Evolutionary conservation across 1,140 invertebrate genomes (phyloP), one percentile per base, ranked within the genome.

Genomic region (Eufriesea mexicana): DNA sequence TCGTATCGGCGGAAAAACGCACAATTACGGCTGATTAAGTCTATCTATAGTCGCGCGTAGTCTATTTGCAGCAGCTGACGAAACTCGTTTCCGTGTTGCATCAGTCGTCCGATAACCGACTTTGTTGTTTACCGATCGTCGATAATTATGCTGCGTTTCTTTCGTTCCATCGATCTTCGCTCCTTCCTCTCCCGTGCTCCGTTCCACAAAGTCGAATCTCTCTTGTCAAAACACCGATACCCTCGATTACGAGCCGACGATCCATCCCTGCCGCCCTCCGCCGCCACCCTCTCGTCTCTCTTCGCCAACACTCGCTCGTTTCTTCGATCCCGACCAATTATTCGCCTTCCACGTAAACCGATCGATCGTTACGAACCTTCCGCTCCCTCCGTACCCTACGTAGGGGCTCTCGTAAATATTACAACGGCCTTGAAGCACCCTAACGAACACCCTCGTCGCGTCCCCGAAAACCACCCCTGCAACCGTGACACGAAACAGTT

Each of bases 11-110:
- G 20, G 55, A 62, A 85, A 85, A 75, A 79, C 47, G 78, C 47
- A 73, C 64, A 84, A 87, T 88, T 87, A 85, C 45, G 16, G 10
- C n/a, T 54, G 79, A 79, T 84, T 79, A 83, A 47, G 79, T 85
- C 71, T 88, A 88, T 88, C 79, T 85, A 55, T 75, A 70, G 62
- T 85, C 51, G 20, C 59, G 64, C 28, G 76, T 77, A 62, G 75
- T 88, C 86, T 85, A 85, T 88, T 88, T 88, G 70, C 77, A 70
- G 77, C 75, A 86, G 90, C 90, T 93, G 92, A 94, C 90, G 93
- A 93, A 94, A 94, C 89, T 77, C 82, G 85, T 85, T 92, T 93
- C 92, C 91, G 90, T 83, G 87, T 94, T 94, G 92, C 93, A 91
- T 93, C 92, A 93, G 91, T 84, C 88, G 59, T 70, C 84, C 81